Conservation (phyloP, 2,113 vertebrate species). For the Petrocephalus microphthalmus region DNA sequence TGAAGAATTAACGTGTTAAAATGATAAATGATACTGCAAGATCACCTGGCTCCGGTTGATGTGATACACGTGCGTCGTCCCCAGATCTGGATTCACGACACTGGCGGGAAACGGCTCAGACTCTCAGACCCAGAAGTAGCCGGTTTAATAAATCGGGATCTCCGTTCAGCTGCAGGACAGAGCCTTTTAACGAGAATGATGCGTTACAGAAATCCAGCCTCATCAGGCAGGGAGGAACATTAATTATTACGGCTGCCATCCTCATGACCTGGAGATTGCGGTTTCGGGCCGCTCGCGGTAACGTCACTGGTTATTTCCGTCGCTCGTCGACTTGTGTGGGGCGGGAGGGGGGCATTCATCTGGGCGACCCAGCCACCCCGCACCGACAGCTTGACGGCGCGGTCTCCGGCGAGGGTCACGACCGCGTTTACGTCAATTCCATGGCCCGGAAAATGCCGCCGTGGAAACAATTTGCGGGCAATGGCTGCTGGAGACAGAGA, state of each 20-base stretch:
- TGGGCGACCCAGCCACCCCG: not conserved
- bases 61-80: not conserved
- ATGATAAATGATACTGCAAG: not conserved
- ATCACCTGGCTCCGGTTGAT: not conserved
- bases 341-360: not conserved
- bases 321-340: not conserved
- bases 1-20: not conserved
- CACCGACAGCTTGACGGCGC: not conserved
- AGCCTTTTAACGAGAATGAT: not conserved
- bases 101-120: not conserved
- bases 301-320: not conserved
- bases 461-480: not conserved
- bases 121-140: not conserved
- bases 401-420: slow-evolving; percentile 13
- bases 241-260: not conserved
- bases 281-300: not conserved
- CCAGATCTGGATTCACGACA: not conserved
- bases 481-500: not conserved
- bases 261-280: not conserved
- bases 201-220: not conserved
- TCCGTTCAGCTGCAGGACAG: not conserved
- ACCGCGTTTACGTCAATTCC: slow-evolving; percentile 24
- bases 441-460: slow-evolving; percentile 15
- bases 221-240: not conserved
- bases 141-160: not conserved